Conservation (phyloP, 2,797 vertebrate genomes). For the Amblyopsis hoosieri region DNA sequence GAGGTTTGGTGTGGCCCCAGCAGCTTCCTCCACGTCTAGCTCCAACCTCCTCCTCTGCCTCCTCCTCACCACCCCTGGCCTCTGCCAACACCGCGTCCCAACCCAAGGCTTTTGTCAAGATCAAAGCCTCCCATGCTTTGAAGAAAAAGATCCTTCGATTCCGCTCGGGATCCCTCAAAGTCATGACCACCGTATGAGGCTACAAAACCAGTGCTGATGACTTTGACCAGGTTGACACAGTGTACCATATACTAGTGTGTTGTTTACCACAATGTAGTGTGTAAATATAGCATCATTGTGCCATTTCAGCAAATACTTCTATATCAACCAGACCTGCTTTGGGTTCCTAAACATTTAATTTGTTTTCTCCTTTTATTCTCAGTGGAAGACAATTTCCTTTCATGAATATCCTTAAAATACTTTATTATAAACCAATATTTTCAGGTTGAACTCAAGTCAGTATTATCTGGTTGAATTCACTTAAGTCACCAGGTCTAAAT, state of each 20-base stretch:
- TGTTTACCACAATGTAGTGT: background rate
- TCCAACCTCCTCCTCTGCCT: constrained; percentile 72
- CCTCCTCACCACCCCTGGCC: constrained; percentile 66
- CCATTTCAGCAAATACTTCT: constrained; percentile 1
- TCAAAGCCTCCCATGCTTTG: constrained; percentile 92
- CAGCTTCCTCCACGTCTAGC: constrained; percentile 85
- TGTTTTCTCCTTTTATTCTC: constrained; percentile 18
- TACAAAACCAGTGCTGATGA: constrained; percentile 2
- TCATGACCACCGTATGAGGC: constrained; percentile 91
- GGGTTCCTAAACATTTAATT: constrained; percentile 11
- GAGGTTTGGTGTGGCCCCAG: constrained; percentile 90
- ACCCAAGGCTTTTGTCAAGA: constrained; percentile 88
- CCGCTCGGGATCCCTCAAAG: constrained; percentile 90
- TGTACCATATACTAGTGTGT: background rate
- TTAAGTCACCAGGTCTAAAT: constrained; percentile 22
- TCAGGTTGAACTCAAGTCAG: constrained; percentile 26
- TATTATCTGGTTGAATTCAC: constrained; percentile 23
- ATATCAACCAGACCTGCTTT: constrained; percentile 6
- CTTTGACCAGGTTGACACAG: background rate
- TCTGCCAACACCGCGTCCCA: constrained; percentile 61
- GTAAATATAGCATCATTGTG: constrained; percentile 7
- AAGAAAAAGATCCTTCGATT: constrained; percentile 94
- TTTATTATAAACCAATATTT: constrained; percentile 7
- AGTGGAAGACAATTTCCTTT: constrained; percentile 13
- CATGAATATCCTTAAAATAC: constrained; percentile 17